phyloP scores from a whole-genome alignment of 2,888 invertebrate species.

The Anarsia innoxiella region DNA sequence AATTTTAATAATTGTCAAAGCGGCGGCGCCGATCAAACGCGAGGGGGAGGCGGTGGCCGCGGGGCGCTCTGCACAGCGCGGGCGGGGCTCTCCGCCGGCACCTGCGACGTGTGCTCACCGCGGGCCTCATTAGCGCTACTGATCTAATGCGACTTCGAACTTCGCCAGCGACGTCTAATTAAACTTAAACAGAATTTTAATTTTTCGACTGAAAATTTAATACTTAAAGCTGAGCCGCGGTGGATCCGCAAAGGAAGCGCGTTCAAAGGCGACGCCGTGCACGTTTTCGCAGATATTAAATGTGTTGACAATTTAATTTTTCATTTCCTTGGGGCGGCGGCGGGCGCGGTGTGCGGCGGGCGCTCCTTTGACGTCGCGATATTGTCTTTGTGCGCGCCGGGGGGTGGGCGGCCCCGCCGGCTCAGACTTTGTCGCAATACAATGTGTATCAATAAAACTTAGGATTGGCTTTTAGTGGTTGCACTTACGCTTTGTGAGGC shows the following conservation, averaged over 20 bases:
- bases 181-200: conserved; percentile 72
- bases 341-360: conserved; percentile 35
- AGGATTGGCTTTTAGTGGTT: conserved; percentile 77
- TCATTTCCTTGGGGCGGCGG: conserved; percentile 70
- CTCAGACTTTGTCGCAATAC: conserved; percentile 76
- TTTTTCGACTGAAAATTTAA: conserved; percentile 70
- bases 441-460: conserved; percentile 77
- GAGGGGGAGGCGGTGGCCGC: conserved; percentile 36
- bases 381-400: conserved; percentile 74
- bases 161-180: conserved; percentile 64
- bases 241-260: conserved; percentile 60
- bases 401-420: conserved; percentile 65
- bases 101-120: conserved; percentile 67
- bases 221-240: conserved; percentile 66
- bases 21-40: conserved; percentile 75
- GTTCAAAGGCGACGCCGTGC: conserved; percentile 71
- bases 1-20: conserved; percentile 78
- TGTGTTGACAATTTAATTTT: conserved; percentile 77
- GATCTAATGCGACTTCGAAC: conserved; percentile 71
- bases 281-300: conserved; percentile 76
- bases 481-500: conserved; percentile 76
- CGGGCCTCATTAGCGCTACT: conserved; percentile 71
- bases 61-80: conserved; percentile 50
- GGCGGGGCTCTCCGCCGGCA: conserved; percentile 38
- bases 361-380: conserved; percentile 75